Conservation (phyloP, 2,113 vertebrate species). For the Gnathonemus longibarbis region DNA sequence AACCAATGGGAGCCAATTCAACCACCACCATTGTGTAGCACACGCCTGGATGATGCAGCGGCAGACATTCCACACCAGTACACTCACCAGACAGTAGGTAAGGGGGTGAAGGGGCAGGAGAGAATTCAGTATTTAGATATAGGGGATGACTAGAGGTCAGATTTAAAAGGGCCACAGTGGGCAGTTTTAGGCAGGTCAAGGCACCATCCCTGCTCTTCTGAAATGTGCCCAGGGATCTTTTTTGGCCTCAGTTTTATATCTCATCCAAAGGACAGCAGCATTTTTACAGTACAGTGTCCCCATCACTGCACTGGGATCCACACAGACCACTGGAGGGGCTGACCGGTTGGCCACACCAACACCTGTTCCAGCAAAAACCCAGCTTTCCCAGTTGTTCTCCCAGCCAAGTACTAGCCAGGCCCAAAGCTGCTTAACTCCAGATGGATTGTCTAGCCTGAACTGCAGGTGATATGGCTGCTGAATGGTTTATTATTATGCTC, state of each 20-base stretch:
- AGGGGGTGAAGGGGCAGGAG: neutral
- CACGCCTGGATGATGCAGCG: neutral
- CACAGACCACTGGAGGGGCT: neutral
- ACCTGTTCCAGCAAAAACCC: neutral
- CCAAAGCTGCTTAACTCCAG: neutral
- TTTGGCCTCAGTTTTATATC: neutral
- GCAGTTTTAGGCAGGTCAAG: neutral
- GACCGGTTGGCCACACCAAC: neutral
- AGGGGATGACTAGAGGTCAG: neutral
- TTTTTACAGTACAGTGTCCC: neutral
- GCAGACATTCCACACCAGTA: neutral
- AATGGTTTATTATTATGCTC: neutral
- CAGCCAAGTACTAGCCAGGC: neutral
- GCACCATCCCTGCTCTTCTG: neutral
- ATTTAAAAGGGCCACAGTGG: neutral
- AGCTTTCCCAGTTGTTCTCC: neutral
- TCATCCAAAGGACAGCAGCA: neutral
- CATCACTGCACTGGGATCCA: neutral
- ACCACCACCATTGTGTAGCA: neutral
- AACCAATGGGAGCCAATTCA: neutral
- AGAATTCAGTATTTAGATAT: neutral
- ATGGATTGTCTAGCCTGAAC: neutral
- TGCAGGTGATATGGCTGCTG: neutral
- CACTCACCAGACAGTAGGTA: neutral
- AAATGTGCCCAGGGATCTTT: neutral